A percentile compares a stretch with the other conserved stretches of the same genome.
phyloP scores from a whole-genome alignment of 23 tunicate genomes.

The Trididemnum clinides region DNA sequence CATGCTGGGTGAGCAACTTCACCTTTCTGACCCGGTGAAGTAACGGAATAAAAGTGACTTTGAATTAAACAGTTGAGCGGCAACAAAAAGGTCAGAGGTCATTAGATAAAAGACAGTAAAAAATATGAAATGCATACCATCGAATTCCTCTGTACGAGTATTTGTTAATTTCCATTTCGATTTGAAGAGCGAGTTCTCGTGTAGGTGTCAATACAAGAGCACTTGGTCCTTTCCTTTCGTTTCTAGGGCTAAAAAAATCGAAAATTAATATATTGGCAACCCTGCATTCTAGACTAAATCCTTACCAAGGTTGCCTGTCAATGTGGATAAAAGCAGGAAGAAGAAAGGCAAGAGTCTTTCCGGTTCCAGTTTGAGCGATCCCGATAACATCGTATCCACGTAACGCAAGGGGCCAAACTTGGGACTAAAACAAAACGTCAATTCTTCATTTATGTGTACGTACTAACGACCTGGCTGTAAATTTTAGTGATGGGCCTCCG shows the following conservation, averaged over 20 bases:
- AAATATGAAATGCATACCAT: constrained; percentile 39
- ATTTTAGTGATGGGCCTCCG: no score
- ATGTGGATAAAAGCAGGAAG: constrained; percentile 88
- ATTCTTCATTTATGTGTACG: no score
- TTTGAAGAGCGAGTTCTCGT: constrained; percentile 95
- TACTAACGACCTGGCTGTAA: no score
- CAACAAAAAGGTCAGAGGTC: no score
- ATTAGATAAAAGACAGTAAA: neutral
- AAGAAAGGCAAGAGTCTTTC: constrained; percentile 94
- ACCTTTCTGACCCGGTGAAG: no score
- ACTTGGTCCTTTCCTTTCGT: constrained; percentile 71
- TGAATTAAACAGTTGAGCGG: no score
- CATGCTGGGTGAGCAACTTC: no score
- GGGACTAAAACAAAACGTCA: constrained; percentile 43
- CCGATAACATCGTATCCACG: constrained; percentile 92
- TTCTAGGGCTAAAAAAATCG: constrained; percentile 52
- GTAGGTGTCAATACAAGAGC: constrained; percentile 93
- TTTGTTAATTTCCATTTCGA: constrained; percentile 81
- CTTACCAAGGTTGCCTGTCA: constrained; percentile 68
- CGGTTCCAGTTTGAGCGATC: constrained; percentile 99
- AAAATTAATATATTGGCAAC: neutral
- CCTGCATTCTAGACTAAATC: neutral
- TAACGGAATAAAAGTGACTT: no score
- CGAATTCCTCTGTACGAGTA: constrained; percentile 73
- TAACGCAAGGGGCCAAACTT: constrained; percentile 90